Evolutionary conservation across 2,888 invertebrate species (phyloP).

Genomic region (Drosophila kokeensis): DNA sequence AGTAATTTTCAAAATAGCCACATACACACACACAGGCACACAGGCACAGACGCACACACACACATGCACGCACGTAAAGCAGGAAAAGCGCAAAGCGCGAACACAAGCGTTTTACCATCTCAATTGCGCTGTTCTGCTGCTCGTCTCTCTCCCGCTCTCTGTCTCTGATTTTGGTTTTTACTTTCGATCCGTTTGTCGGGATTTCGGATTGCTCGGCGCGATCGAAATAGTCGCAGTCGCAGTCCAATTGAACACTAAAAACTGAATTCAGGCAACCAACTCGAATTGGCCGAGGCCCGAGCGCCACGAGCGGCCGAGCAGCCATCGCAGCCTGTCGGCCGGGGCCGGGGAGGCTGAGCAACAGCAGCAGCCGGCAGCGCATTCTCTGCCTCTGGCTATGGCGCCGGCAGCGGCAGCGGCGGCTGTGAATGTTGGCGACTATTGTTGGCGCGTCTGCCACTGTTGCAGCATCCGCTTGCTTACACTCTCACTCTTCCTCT

Average conservation of each 20-base stretch:
- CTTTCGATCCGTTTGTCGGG: slow-evolving; percentile 69
- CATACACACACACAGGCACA: slow-evolving; percentile 18
- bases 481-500: neutral
- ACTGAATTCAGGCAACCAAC: slow-evolving; percentile 82
- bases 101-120: slow-evolving; percentile 64
- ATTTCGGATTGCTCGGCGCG: slow-evolving; percentile 47
- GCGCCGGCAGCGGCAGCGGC: slow-evolving; percentile 17
- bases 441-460: slow-evolving; percentile 17
- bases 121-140: slow-evolving; percentile 9
- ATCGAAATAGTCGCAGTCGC: slow-evolving; percentile 70
- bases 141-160: slow-evolving; percentile 5
- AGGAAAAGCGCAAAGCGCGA: slow-evolving; percentile 65
- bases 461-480: slow-evolving; percentile 7
- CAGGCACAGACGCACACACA: neutral
- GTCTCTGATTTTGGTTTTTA: slow-evolving; percentile 23
- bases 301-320: slow-evolving; percentile 75
- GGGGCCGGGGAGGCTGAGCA: slow-evolving; percentile 57
- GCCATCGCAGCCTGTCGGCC: slow-evolving; percentile 77
- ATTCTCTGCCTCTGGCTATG: slow-evolving; percentile 22
- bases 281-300: slow-evolving; percentile 78
- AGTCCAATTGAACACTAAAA: slow-evolving; percentile 80
- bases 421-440: neutral
- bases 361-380: slow-evolving; percentile 52
- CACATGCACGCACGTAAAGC: slow-evolving; percentile 16
- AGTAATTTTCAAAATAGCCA: slow-evolving; percentile 40